A percentile compares a stretch with the other conserved stretches of the same genome.
Conservation (phyloP, 2,113 vertebrate species). For the Lepisosteus oculatus region DNA sequence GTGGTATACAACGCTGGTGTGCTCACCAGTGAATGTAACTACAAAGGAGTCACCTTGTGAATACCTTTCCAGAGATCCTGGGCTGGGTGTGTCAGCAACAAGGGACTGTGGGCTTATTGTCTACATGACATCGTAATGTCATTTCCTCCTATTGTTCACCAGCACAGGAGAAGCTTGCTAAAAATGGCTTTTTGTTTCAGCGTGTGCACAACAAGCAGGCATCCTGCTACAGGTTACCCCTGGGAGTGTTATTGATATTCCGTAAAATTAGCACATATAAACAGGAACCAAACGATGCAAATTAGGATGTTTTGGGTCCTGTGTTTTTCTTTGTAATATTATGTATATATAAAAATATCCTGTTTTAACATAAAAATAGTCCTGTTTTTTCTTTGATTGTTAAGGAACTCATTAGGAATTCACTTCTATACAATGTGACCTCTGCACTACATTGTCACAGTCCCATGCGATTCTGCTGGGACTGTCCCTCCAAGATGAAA, state of each 20-base stretch:
- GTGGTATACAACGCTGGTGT: too few relatives aligned
- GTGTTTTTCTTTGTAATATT: constrained; percentile 46
- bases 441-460: constrained; percentile 16
- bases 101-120: constrained; percentile 65
- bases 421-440: constrained; percentile 8
- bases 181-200: constrained; percentile 87
- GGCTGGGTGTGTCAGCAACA: constrained; percentile 49
- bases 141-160: constrained; percentile 84
- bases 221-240: constrained; percentile 63
- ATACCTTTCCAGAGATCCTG: constrained; percentile 39
- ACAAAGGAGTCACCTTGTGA: too few relatives aligned
- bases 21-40: too few relatives aligned
- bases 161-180: constrained; percentile 69
- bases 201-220: constrained; percentile 63
- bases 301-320: constrained; percentile 58
- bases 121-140: constrained; percentile 63
- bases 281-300: constrained; percentile 67
- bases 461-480: neutral
- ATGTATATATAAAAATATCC: constrained; percentile 47
- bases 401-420: constrained; percentile 16
- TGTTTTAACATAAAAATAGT: constrained; percentile 49
- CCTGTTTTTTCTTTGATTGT: constrained; percentile 19
- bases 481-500: too few relatives aligned
- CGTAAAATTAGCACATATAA: constrained; percentile 55
- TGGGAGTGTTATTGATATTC: constrained; percentile 48